phyloP scores from a whole-genome alignment of 2,113 vertebrate genomes.

The Oreocharis arfaki region DNA sequence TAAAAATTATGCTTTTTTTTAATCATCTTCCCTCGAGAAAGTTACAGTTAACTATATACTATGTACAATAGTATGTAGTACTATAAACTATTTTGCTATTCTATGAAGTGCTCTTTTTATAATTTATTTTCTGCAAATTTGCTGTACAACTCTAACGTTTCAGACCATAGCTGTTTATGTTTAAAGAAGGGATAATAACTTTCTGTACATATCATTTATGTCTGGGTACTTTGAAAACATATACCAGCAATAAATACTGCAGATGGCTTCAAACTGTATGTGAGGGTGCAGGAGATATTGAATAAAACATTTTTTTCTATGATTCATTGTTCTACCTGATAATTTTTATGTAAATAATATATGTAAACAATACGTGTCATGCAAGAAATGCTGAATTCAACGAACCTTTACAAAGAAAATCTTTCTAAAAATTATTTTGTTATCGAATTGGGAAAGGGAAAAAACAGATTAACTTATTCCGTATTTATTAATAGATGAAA shows the following conservation, averaged over 20 bases:
- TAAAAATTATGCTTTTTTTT: neutral
- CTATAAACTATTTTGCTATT: neutral
- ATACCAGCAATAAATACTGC: neutral
- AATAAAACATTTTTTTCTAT: neutral
- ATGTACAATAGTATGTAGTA: neutral
- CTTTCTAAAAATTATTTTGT: neutral
- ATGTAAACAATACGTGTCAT: neutral
- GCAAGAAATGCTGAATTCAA: neutral
- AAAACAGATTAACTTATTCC: neutral
- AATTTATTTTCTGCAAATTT: neutral
- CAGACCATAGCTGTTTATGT: neutral
- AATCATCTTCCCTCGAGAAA: neutral
- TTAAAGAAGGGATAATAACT: neutral
- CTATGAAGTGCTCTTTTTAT: neutral
- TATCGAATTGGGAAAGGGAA: neutral
- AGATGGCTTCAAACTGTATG: neutral
- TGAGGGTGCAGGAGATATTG: neutral
- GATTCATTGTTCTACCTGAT: neutral
- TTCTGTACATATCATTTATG: neutral
- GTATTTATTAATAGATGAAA: neutral
- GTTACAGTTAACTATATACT: neutral
- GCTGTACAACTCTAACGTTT: neutral
- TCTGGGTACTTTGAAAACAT: neutral
- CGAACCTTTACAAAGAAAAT: neutral
- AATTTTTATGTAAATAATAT: neutral